These are phyloP conservation scores for Horisme vitalbata DNA, from an alignment of 2,888 invertebrate genomes.

Conservation along the genomic window DNA sequence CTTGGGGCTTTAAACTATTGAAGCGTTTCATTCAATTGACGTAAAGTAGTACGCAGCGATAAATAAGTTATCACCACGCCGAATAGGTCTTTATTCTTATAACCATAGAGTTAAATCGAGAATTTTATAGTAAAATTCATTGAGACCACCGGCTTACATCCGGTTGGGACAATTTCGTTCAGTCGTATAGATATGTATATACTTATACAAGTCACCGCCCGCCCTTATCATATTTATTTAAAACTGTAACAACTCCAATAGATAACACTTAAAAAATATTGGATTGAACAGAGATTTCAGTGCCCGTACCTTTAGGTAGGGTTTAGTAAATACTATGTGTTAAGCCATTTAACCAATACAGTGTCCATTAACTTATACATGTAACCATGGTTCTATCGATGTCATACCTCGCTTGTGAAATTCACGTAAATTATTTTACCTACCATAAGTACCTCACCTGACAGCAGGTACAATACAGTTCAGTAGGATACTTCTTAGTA, in stretches of 20 bases:
- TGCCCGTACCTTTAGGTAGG: constrained; percentile 46
- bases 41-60: constrained; percentile 20
- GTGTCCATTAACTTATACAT: constrained; percentile 16
- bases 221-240: constrained; percentile 57
- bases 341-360: constrained; percentile 34
- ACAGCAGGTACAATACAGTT: too few relatives aligned
- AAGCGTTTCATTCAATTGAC: constrained; percentile 19
- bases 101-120: constrained; percentile 19
- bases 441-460: too few relatives aligned
- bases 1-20: constrained; percentile 19
- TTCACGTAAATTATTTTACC: too few relatives aligned
- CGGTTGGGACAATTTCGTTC: constrained; percentile 50
- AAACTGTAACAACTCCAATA: constrained; percentile 50
- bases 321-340: constrained; percentile 42
- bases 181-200: constrained; percentile 39
- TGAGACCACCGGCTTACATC: constrained; percentile 46
- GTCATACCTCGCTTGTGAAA: too few relatives aligned
- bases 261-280: constrained; percentile 53
- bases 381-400: constrained; percentile 12
- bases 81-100: constrained; percentile 17
- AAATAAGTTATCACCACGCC: constrained; percentile 21
- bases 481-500: too few relatives aligned
- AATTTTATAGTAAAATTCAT: constrained; percentile 37
- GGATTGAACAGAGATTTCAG: constrained; percentile 50
- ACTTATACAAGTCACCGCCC: constrained; percentile 49